Conservation (phyloP, 2,113 vertebrate species). For the Panthera tigris region DNA sequence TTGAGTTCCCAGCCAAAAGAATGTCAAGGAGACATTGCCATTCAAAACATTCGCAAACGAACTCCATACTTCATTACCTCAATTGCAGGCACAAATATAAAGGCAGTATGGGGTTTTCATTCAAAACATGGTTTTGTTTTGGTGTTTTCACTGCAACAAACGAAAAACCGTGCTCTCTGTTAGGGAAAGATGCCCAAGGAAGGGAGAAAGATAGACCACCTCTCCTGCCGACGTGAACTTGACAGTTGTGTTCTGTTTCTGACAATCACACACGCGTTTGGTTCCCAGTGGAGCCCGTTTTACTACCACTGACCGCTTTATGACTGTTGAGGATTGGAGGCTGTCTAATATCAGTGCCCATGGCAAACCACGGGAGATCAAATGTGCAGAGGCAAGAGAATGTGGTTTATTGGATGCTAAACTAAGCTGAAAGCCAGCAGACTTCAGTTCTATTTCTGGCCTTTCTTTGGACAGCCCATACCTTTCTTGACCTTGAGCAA, state of each 20-base stretch:
- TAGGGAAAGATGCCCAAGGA: neutral
- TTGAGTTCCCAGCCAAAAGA: conserved; percentile 72
- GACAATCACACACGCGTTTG: neutral
- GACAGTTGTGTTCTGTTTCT: neutral
- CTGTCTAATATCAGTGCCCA: conserved; percentile 30
- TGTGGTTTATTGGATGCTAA: conserved; percentile 68
- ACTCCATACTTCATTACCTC: conserved; percentile 69
- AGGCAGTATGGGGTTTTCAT: conserved; percentile 44
- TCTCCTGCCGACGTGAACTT: conserved; percentile 1
- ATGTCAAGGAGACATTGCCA: conserved; percentile 59
- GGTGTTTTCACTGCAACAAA: neutral
- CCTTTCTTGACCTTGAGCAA: conserved; percentile 59
- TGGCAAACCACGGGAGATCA: conserved; percentile 61
- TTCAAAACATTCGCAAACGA: conserved; percentile 72
- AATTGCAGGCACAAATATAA: conserved; percentile 51
- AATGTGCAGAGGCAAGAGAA: conserved; percentile 61
- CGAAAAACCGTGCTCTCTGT: neutral
- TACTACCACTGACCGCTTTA: conserved; percentile 35
- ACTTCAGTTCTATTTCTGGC: conserved; percentile 58
- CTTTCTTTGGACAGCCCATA: conserved; percentile 44
- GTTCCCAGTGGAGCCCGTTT: neutral
- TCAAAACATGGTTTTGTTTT: conserved; percentile 38
- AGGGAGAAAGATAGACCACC: neutral
- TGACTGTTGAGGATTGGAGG: conserved; percentile 23
- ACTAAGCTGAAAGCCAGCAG: conserved; percentile 58